Evolutionary conservation across 2,113 vertebrate genomes (phyloP), one percentile per base, ranked within the genome.

Genomic region (Chrysochloris asiatica): DNA sequence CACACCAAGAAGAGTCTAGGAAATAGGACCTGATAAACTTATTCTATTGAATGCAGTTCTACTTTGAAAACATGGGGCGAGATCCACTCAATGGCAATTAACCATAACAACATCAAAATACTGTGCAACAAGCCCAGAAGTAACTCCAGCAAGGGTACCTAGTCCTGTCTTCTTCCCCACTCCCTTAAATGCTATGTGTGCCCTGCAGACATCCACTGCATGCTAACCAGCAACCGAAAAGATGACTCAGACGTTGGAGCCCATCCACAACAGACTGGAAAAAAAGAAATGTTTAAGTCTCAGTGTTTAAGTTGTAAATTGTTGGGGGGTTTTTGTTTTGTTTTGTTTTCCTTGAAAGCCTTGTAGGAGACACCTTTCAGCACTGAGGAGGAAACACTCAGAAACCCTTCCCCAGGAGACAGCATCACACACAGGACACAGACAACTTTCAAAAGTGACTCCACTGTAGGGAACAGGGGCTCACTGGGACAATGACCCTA

Each of bases 201-300:
- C 77, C 86, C 86, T 43, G 80, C 28, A 59, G 94, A n/a, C 69
- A 63, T 61, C 82, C 59, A 6, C 0, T 21, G 77, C 88, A 83
- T 83, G 38, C 80, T 88, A 88, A 95, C 76, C 85, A 81, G 83
- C n/a, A 17, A 73, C 45, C 22, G 22, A 82, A 73, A 0, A 0
- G 26, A 47, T 87, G 95, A 96, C 91, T 95, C 91, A 96, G 82
- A 88, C 52, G 48, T 82, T 91, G 95, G 92, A 91, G 47, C 8
- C 77, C 13, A 21, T 77, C 90, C 93, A 88, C 77, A 13, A 83
- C 75, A 26, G 67, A 36, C 90, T 92, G 89, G 67, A 73, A 76
- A 87, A 81, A 76, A 83, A 86, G 43, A 45, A 0, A 33, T 3
- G 78, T 24, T 91, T 79, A 38, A 8, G 41, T 72, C 54, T 94